Base-by-base conservation (phyloP, 92 coral and sea anemone genomes). In the Porites cylindrica region DNA sequence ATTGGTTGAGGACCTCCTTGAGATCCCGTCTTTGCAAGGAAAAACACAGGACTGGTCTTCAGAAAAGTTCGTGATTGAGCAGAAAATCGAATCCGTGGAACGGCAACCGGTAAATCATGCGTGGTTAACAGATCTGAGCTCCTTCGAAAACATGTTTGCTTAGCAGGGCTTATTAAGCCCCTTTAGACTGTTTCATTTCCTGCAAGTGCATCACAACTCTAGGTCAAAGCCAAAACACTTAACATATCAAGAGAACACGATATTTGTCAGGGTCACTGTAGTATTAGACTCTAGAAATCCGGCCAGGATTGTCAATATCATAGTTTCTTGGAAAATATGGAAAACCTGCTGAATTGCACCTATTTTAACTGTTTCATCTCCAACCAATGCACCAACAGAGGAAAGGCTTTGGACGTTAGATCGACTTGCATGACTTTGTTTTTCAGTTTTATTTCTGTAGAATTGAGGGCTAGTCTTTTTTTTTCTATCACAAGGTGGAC, bases 61-160 rank as follows among this genome's bases (percentile, higher is more conserved):
- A 24, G 78, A 70, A 16, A 18, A 29, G 86, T 13, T 19, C 7
- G n/a, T 51, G 8, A 32, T 71, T 59, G 69, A 82, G 12, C 71
- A 82, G 70, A 82, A 70, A 70, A 60, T 82, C 26, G 78, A 82
- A 32, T 56, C 26, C 67, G 70, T 81, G 69, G 78, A 82, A 71
- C 76, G 78, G 38, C 70, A 77, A 1, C 78, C 70, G 0, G 78
- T n/a, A 18, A 68, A 10, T 56, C 61, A 32, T 38, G 70, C 66
- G 61, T 77, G 54, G 54, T 75, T 23, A 32, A 38, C 52, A 24
- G 60, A 43, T 56, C 20, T 82, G 18, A 12, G 71, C 19, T 26
- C 58, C 70, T 56, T 70, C 12, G 29, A 81, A 6, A 59, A 19
- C 23, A 14, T 21, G 50, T 16, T 47, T 60, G 3, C 17, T n/a